phyloP scores from a whole-genome alignment of 2,113 vertebrate species.

The Melanerpes aurifrons region DNA sequence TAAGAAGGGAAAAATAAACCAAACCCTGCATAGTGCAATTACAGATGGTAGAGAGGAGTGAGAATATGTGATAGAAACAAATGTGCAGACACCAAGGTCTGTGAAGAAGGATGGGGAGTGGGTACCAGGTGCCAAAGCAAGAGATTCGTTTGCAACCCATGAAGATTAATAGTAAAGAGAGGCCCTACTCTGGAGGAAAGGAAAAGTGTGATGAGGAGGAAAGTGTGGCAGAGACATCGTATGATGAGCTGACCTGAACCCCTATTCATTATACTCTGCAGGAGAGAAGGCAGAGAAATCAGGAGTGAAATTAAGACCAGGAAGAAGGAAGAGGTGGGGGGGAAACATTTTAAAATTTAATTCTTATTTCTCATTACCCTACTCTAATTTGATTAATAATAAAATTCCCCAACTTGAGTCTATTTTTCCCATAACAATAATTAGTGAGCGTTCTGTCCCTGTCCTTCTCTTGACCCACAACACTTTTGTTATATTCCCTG shows the following conservation, averaged over 20 bases:
- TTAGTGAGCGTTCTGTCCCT: background rate
- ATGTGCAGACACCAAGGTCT: background rate
- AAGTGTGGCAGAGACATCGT: fast-evolving
- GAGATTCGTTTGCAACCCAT: no score
- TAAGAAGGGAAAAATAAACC: background rate
- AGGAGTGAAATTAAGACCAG: background rate
- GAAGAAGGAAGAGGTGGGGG: background rate
- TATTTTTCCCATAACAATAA: fast-evolving
- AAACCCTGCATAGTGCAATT: background rate
- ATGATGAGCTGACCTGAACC: background rate
- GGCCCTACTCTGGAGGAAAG: fast-evolving
- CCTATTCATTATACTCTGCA: fast-evolving
- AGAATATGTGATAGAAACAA: background rate
- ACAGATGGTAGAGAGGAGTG: background rate
- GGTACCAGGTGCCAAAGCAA: no score
- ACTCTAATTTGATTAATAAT: background rate
- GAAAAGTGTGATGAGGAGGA: background rate
- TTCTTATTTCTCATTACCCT: background rate
- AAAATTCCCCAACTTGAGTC: background rate
- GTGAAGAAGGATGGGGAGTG: no score
- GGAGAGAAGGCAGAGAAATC: background rate
- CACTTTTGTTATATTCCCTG: background rate
- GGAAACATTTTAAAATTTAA: background rate
- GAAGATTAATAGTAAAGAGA: no score
- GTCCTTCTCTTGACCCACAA: background rate